Percentiles rank a stretch among this genome's conserved stretches.
These are phyloP conservation scores for Drosophila setifemur DNA, from an alignment of 1,140 invertebrate species.

Conservation along the genomic window DNA sequence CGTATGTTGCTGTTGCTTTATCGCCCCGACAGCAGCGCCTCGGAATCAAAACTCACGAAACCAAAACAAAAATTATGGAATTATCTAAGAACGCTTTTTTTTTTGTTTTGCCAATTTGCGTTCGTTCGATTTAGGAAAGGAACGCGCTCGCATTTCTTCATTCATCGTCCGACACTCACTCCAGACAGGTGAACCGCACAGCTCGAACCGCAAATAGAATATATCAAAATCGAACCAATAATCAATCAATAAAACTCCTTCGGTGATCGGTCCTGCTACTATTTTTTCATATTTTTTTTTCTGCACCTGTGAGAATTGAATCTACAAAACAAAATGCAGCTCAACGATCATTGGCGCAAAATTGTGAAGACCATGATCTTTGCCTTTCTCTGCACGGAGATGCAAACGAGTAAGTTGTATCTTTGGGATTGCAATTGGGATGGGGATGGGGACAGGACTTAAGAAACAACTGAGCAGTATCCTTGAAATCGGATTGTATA, in stretches of 20 bases:
- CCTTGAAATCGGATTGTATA: too few relatives aligned
- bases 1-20: slow-evolving; percentile 17
- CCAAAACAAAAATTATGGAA: slow-evolving; percentile 69
- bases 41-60: slow-evolving; percentile 41
- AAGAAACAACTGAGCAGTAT: too few relatives aligned
- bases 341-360: slow-evolving; percentile 55
- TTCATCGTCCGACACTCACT: slow-evolving; percentile 50
- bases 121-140: slow-evolving; percentile 58
- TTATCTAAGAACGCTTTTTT: slow-evolving; percentile 71
- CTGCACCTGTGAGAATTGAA: background rate
- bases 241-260: background rate
- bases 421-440: too few relatives aligned
- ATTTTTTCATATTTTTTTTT: slow-evolving; percentile 1
- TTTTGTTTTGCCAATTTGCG: slow-evolving; percentile 70
- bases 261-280: background rate
- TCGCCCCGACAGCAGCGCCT: slow-evolving; percentile 1
- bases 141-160: slow-evolving; percentile 43
- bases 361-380: slow-evolving; percentile 70
- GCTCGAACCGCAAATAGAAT: background rate
- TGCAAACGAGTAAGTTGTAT: slow-evolving; percentile 77
- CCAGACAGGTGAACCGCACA: slow-evolving; percentile 45
- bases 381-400: slow-evolving; percentile 76
- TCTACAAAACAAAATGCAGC: slow-evolving; percentile 48
- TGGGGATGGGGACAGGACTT: too few relatives aligned
- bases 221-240: background rate